phyloP scores from a whole-genome alignment of 2,888 invertebrate genomes.

The Amphimallon solstitiale region DNA sequence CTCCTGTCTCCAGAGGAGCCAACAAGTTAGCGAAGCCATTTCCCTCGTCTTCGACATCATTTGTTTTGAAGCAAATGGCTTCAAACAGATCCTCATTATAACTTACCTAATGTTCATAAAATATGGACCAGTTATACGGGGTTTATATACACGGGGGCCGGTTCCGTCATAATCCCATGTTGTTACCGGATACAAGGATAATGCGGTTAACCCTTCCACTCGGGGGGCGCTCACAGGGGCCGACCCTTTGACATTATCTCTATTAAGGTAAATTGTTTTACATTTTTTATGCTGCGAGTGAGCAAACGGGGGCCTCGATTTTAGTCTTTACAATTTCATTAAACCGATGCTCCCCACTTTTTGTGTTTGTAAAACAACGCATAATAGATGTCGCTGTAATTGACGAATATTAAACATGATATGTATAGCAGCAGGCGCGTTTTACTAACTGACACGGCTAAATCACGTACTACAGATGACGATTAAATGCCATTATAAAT shows the following conservation, averaged over 20 bases:
- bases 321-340: constrained; percentile 10
- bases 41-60: constrained; percentile 53
- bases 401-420: no score
- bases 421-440: no score
- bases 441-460: no score
- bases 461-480: no score
- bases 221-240: constrained; percentile 46
- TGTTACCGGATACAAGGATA: constrained; percentile 52
- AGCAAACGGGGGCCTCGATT: constrained; percentile 8
- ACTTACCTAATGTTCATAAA: constrained; percentile 65
- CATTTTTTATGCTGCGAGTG: constrained; percentile 36
- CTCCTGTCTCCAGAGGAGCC: constrained; percentile 53
- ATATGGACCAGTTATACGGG: constrained; percentile 58
- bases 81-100: constrained; percentile 65
- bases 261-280: constrained; percentile 41
- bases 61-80: constrained; percentile 58
- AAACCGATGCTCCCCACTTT: not conserved
- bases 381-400: no score
- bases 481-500: no score
- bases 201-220: constrained; percentile 59
- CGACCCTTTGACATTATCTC: constrained; percentile 40
- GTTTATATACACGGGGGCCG: constrained; percentile 46
- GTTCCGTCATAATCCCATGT: constrained; percentile 46
- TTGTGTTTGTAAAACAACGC: not conserved
- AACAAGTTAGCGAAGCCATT: constrained; percentile 60